Percentiles rank a stretch among this genome's conserved stretches.
Conservation (phyloP, 2,113 vertebrate species). For the Condylura cristata region DNA sequence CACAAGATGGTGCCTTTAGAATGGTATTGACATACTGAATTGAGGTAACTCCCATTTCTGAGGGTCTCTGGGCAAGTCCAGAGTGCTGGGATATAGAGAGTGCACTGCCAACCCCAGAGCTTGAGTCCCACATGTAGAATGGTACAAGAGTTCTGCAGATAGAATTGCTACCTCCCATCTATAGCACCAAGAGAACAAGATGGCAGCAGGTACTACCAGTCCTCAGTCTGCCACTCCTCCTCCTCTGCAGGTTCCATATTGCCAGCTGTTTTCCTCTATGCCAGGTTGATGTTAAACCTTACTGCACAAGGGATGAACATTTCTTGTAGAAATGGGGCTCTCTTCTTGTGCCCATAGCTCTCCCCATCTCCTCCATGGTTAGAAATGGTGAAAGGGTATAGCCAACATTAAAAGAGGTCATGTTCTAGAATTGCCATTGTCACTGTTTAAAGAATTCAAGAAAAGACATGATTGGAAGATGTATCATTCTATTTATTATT, state of each 20-base stretch:
- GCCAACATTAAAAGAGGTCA: not conserved
- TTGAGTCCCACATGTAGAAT: not conserved
- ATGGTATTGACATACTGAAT: not conserved
- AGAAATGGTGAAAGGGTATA: not conserved
- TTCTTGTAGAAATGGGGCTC: not conserved
- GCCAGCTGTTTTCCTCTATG: not conserved
- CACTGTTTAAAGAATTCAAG: not conserved
- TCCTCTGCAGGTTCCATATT: not conserved
- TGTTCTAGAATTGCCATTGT: not conserved
- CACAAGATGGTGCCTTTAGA: not conserved
- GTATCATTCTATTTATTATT: no score
- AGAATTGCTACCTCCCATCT: not conserved
- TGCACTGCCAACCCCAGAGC: not conserved
- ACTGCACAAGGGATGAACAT: not conserved
- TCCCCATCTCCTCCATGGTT: not conserved
- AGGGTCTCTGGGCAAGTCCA: not conserved
- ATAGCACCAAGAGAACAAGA: not conserved
- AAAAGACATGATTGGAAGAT: not conserved
- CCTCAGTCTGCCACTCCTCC: not conserved
- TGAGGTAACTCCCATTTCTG: not conserved
- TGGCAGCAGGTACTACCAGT: not conserved
- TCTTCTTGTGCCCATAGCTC: not conserved
- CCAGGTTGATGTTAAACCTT: not conserved
- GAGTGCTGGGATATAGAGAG: no score
- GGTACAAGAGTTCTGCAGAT: not conserved